phyloP scores from a whole-genome alignment of 2,113 vertebrate genomes.

The Leuciscus idus region DNA sequence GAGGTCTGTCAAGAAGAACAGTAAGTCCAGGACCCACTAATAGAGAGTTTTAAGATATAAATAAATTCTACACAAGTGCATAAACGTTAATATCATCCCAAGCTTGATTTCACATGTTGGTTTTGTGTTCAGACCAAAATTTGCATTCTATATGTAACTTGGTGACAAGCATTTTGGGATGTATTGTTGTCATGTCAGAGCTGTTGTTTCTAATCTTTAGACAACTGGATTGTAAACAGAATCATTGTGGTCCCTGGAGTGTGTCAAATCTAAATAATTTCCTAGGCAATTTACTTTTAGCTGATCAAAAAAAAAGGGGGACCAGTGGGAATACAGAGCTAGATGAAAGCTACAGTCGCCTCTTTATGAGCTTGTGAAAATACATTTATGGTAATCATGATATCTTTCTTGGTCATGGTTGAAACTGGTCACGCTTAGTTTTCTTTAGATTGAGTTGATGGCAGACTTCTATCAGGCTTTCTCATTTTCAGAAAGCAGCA shows the following conservation, averaged over 20 bases:
- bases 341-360: not conserved
- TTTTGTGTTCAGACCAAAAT: not conserved
- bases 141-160: not conserved
- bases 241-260: not conserved
- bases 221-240: not conserved
- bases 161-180: not conserved
- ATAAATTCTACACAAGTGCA: too few relatives aligned
- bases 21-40: not conserved
- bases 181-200: not conserved
- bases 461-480: not conserved
- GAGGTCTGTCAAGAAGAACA: not conserved
- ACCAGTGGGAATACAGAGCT: not conserved
- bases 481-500: not conserved
- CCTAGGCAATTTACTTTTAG: not conserved
- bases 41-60: not conserved
- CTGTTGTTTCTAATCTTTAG: not conserved
- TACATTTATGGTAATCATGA: not conserved
- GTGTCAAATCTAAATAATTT: slow-evolving; percentile 2
- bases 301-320: not conserved
- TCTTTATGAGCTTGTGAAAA: not conserved
- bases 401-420: not conserved
- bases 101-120: not conserved
- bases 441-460: slow-evolving; percentile 3
- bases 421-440: not conserved
- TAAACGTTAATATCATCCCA: not conserved